These are phyloP conservation scores for Spatula clypeata DNA, from an alignment of 2,797 vertebrate genomes.

Conservation along the genomic window DNA sequence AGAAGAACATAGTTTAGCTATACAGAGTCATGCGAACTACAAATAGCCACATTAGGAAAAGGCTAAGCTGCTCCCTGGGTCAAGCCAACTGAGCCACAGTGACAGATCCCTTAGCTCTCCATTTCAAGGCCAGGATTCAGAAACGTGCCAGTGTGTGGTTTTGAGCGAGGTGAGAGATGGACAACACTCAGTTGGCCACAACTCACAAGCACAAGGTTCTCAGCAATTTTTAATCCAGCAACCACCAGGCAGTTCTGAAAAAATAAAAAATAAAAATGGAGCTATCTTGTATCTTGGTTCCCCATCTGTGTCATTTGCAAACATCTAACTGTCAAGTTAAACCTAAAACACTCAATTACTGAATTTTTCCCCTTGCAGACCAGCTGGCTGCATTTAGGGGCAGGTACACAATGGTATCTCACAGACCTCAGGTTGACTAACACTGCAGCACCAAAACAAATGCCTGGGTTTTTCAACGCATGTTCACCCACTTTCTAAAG, in stretches of 20 bases:
- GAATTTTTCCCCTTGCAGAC: neutral
- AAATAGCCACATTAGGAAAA: conserved; percentile 50
- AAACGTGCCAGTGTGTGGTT: neutral
- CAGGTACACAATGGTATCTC: neutral
- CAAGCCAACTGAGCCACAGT: neutral
- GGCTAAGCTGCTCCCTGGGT: neutral
- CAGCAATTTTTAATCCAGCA: neutral
- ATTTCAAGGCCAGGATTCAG: neutral
- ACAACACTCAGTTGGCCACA: neutral
- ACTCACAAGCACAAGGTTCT: neutral
- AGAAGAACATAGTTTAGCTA: conserved; percentile 22
- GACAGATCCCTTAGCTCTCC: neutral
- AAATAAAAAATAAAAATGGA: neutral
- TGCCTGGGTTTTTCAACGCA: neutral
- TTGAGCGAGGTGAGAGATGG: neutral
- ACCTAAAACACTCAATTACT: neutral
- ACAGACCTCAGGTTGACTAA: neutral
- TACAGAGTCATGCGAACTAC: conserved; percentile 17
- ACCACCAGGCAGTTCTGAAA: neutral
- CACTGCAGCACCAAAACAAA: neutral
- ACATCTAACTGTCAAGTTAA: neutral
- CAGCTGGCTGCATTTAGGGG: neutral
- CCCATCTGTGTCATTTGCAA: neutral
- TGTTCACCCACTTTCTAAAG: neutral
- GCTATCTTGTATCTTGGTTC: neutral